Percentiles rank a stretch among this genome's conserved stretches.
Evolutionary conservation across 2,113 vertebrate species (phyloP).

Genomic region (Piprites chloris): DNA sequence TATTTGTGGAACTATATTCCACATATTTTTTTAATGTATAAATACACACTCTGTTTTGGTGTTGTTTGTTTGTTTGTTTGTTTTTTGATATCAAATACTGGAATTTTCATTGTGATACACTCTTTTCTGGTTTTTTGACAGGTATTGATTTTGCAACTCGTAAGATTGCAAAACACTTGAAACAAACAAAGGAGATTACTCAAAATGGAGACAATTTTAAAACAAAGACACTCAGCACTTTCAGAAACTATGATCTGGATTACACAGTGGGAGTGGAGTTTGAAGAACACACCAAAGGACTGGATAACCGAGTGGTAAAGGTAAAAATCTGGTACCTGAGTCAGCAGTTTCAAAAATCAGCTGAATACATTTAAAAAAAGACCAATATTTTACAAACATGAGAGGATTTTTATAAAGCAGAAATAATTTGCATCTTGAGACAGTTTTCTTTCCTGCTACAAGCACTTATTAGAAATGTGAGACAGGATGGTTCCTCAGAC

Average conservation of each 20-base stretch:
- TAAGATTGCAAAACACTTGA: conserved; percentile 86
- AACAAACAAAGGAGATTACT: conserved; percentile 87
- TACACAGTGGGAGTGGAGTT: conserved; percentile 90
- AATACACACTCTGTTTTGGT: neutral
- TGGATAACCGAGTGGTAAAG: conserved; percentile 86
- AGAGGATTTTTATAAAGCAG: neutral
- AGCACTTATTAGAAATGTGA: neutral
- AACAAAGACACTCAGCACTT: conserved; percentile 90
- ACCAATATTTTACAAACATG: neutral
- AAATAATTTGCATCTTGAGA: neutral
- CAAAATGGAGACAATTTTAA: conserved; percentile 90
- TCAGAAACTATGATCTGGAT: conserved; percentile 91
- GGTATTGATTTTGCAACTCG: conserved; percentile 95
- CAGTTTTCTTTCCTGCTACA: neutral
- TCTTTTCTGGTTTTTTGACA: conserved; percentile 60
- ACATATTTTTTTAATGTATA: neutral
- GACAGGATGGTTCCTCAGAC: neutral
- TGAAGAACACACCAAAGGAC: conserved; percentile 87
- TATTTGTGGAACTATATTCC: neutral
- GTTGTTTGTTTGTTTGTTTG: neutral
- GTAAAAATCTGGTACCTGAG: conserved; percentile 53
- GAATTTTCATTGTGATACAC: neutral
- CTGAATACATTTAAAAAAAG: neutral
- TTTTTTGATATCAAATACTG: neutral
- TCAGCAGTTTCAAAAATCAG: neutral